A percentile compares a stretch with the other conserved stretches of the same genome.
Evolutionary conservation across 2,797 vertebrate genomes (phyloP).

Genomic region (Diglossa cyanea): DNA sequence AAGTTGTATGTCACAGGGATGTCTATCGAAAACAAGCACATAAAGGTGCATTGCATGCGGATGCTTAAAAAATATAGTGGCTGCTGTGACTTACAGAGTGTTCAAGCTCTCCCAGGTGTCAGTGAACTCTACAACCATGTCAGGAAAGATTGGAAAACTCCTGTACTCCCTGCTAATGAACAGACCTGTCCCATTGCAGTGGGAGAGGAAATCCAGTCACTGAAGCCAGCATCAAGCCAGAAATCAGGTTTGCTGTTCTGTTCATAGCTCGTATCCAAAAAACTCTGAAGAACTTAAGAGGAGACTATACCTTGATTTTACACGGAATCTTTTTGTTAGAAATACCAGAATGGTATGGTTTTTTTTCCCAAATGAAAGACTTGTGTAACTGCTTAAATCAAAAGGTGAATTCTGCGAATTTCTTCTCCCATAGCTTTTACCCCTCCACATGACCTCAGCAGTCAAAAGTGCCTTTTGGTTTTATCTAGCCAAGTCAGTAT

Average conservation of each 20-base stretch:
- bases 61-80: background rate
- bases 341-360: background rate
- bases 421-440: background rate
- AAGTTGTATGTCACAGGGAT: background rate
- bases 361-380: background rate
- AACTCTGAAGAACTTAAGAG: background rate
- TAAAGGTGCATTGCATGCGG: background rate
- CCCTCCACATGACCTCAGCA: background rate
- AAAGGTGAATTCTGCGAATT: background rate
- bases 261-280: background rate
- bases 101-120: background rate
- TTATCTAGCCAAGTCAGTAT: background rate
- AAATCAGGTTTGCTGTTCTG: background rate
- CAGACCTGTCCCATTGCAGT: background rate
- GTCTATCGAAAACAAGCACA: background rate
- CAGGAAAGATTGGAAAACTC: background rate
- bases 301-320: background rate
- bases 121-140: fast-evolving
- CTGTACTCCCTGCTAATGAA: background rate
- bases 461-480: background rate
- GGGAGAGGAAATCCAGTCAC: background rate
- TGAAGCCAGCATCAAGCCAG: background rate
- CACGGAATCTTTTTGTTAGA: background rate
- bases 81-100: background rate
- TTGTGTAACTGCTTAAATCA: background rate